Evolutionary conservation across 2,797 vertebrate species (phyloP).

Genomic region (Anguilla marmorata): DNA sequence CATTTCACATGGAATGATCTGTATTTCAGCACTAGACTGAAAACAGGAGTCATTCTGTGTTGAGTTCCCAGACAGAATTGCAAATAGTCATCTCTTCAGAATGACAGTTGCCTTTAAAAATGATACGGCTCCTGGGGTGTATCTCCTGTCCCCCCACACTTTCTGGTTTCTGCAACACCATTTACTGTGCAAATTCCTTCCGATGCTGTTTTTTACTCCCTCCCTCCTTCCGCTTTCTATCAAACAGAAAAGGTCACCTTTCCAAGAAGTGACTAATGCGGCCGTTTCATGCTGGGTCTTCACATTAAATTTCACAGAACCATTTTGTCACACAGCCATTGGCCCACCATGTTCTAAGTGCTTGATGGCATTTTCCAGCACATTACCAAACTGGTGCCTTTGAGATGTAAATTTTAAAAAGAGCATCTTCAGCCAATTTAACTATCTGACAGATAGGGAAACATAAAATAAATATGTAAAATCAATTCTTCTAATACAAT

Average conservation of each 20-base stretch:
- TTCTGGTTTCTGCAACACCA: constrained; percentile 55
- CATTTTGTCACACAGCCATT: constrained; percentile 70
- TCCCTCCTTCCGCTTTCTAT: constrained; percentile 59
- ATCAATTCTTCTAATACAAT: too few species aligned
- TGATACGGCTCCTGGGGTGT: constrained; percentile 67
- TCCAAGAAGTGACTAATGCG: constrained; percentile 79
- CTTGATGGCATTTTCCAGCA: constrained; percentile 32
- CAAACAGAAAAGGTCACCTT: constrained; percentile 78
- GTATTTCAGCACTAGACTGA: constrained; percentile 55
- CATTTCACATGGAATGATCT: constrained; percentile 41
- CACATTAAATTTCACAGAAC: constrained; percentile 78
- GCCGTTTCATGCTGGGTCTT: constrained; percentile 76
- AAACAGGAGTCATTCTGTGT: constrained; percentile 67
- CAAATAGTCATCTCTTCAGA: constrained; percentile 57
- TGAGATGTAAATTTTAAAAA: not conserved
- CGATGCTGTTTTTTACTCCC: constrained; percentile 65
- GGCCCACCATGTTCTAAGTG: constrained; percentile 50
- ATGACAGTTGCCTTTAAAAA: constrained; percentile 64
- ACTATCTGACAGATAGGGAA: not conserved
- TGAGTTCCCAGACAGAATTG: constrained; percentile 61
- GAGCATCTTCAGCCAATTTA: not conserved
- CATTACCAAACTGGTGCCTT: not conserved
- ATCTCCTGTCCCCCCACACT: constrained; percentile 38
- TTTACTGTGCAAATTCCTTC: constrained; percentile 71
- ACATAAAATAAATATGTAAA: not conserved